phyloP scores from a whole-genome alignment of 2,113 vertebrate genomes.

The Cephalophus harveyi region DNA sequence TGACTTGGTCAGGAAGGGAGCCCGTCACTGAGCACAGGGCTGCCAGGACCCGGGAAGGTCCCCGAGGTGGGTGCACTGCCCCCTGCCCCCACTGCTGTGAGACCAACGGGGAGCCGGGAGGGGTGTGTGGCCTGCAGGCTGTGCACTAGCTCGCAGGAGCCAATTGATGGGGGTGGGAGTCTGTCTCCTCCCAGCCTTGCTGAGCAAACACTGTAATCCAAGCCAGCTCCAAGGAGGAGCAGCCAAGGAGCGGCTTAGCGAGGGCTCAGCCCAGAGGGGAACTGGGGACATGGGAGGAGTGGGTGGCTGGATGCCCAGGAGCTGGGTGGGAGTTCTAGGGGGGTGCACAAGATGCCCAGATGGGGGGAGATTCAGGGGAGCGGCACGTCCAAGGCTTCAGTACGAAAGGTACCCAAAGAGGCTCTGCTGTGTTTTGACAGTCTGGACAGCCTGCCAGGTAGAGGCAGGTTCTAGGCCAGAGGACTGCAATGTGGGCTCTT shows the following conservation, averaged over 20 bases:
- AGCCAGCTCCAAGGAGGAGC: not conserved
- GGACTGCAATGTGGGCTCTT: not conserved
- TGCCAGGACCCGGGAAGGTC: not conserved
- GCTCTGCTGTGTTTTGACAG: not conserved
- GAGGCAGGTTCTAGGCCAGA: not conserved
- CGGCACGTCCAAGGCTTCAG: not conserved
- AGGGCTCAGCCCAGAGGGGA: not conserved
- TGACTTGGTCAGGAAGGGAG: not conserved
- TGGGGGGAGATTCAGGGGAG: not conserved
- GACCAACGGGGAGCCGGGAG: not conserved
- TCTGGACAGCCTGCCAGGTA: not conserved
- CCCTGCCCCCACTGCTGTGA: not conserved
- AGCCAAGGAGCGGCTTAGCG: not conserved
- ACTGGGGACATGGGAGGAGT: not conserved
- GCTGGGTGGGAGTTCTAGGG: not conserved
- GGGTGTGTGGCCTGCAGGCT: not conserved
- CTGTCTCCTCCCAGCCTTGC: not conserved
- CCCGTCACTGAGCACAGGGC: not conserved
- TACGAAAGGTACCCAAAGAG: not conserved
- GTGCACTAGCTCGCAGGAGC: not conserved
- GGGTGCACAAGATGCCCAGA: rapidly evolving
- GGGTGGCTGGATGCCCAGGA: not conserved
- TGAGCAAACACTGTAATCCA: not conserved
- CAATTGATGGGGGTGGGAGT: too few species aligned
- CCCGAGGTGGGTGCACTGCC: not conserved